Evolutionary conservation across 2,797 vertebrate genomes (phyloP).

Genomic region (Hypotaenidia philippensis): DNA sequence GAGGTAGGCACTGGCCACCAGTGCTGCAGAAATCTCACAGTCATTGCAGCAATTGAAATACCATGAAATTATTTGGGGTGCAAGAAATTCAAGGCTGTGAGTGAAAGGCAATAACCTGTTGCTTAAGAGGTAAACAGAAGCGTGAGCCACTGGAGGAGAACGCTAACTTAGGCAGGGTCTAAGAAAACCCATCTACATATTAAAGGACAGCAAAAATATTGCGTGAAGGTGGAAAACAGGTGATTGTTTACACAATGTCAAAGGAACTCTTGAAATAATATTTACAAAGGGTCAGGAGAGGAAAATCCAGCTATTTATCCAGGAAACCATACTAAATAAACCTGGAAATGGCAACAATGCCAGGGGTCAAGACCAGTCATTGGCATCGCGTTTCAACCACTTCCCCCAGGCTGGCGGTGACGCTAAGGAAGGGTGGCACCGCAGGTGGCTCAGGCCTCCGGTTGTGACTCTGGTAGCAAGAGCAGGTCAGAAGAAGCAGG

Average conservation of each 20-base stretch:
- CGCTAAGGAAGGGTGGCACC: background rate
- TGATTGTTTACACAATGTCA: conserved; percentile 6
- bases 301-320: conserved; percentile 34
- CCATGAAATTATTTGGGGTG: background rate
- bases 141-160: background rate
- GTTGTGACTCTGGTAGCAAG: accelerated
- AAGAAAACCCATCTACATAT: background rate
- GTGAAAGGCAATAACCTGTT: conserved; percentile 21
- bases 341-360: background rate
- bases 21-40: background rate
- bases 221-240: conserved; percentile 11
- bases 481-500: background rate
- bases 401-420: background rate
- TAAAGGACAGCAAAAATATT: background rate
- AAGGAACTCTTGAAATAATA: conserved; percentile 31
- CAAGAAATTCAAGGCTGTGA: background rate
- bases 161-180: background rate
- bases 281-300: conserved; percentile 19
- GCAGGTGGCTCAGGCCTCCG: background rate
- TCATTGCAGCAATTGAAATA: background rate
- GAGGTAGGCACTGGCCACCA: background rate
- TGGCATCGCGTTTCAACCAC: background rate
- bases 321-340: conserved; percentile 48
- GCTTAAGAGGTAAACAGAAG: conserved; percentile 19
- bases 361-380: background rate